Percentiles rank a stretch among this genome's conserved stretches.
phyloP scores from a whole-genome alignment of 2,888 invertebrate genomes.

The Ophioninae sp. region DNA sequence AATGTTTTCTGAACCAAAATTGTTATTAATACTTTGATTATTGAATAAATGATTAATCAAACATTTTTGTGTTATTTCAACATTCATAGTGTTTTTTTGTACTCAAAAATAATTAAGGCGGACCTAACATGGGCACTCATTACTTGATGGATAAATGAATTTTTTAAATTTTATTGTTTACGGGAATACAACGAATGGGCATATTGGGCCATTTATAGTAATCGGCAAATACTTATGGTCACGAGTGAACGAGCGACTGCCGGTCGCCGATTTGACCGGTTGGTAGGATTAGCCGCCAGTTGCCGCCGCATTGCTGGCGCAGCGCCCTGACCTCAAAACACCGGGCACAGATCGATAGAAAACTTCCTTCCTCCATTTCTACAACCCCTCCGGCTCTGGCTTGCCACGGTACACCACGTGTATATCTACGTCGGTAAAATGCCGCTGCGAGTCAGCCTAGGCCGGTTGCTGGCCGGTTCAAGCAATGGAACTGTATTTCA shows the following conservation, averaged over 20 bases:
- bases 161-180: background rate
- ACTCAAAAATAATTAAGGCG: too few relatives aligned
- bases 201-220: background rate
- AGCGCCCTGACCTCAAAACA: conserved; percentile 81
- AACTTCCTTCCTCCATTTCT: conserved; percentile 74
- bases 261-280: conserved; percentile 66
- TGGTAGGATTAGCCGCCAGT: conserved; percentile 66
- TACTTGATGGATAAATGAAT: too few relatives aligned
- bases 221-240: background rate
- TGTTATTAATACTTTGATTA: too few relatives aligned
- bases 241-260: conserved; percentile 25
- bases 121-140: too few relatives aligned
- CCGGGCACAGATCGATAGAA: conserved; percentile 75
- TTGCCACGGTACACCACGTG: conserved; percentile 52
- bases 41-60: too few relatives aligned
- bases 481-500: background rate
- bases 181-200: background rate
- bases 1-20: too few relatives aligned
- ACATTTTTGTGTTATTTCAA: too few relatives aligned
- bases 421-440: conserved; percentile 48
- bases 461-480: conserved; percentile 4
- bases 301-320: conserved; percentile 78
- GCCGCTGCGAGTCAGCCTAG: conserved; percentile 20
- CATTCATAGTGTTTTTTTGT: too few relatives aligned
- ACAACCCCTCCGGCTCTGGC: conserved; percentile 50